Evolutionary conservation across 1,140 invertebrate species (phyloP).

Genomic region (Periplaneta americana): DNA sequence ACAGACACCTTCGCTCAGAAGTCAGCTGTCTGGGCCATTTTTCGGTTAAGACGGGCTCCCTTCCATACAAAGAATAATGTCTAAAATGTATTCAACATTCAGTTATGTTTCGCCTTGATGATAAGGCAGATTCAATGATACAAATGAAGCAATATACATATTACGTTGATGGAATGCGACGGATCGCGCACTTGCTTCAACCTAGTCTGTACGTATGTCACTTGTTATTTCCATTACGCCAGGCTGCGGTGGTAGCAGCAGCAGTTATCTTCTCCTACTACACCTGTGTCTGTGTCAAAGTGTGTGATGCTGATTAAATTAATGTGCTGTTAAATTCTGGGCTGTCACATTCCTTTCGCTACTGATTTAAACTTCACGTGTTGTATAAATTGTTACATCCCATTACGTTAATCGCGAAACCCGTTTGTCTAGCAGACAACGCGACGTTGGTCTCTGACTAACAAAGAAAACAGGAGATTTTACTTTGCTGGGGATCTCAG

Average conservation of each 20-base stretch:
- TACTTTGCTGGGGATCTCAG: no score
- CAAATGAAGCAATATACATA: no score
- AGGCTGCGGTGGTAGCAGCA: background rate
- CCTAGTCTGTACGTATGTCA: background rate
- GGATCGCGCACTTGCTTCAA: no score
- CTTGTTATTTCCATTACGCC: background rate
- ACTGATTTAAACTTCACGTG: background rate
- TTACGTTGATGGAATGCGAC: no score
- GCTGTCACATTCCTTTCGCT: background rate
- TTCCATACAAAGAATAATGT: no score
- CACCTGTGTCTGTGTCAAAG: background rate
- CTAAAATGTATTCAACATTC: no score
- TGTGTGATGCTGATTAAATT: background rate
- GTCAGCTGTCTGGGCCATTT: no score
- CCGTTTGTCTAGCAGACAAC: background rate
- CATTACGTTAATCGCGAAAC: background rate
- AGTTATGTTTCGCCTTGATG: no score
- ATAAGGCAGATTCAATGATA: no score
- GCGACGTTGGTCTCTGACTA: background rate
- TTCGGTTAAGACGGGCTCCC: no score
- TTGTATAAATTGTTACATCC: background rate
- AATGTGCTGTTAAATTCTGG: background rate
- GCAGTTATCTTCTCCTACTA: background rate
- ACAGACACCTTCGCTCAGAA: no score
- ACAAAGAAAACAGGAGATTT: no score